These are phyloP conservation scores for Phenganax stokvisi DNA, from an alignment of 92 coral and sea anemone species.

Conservation along the genomic window DNA sequence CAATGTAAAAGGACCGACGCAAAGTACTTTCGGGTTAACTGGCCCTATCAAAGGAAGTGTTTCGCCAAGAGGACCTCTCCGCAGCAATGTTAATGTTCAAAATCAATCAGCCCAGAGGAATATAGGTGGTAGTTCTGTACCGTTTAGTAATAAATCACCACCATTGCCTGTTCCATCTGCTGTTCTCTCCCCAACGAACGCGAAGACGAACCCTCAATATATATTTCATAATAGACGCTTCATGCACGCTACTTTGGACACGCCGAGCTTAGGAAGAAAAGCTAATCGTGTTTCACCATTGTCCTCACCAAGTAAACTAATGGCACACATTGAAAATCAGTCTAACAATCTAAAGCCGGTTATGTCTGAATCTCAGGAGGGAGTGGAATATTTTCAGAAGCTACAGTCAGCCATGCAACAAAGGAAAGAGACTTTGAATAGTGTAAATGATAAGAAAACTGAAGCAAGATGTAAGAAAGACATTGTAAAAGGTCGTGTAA, in stretches of 20 bases:
- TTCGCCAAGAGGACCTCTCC: too few relatives aligned
- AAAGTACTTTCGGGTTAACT: too few relatives aligned
- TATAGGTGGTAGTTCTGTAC: background rate
- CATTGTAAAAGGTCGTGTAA: constrained; percentile 7
- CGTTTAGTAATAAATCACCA: background rate
- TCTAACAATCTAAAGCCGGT: constrained; percentile 48
- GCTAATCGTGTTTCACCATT: constrained; percentile 52
- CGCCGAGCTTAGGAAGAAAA: constrained; percentile 16
- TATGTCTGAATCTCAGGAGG: constrained; percentile 18
- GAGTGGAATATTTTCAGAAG: constrained; percentile 16
- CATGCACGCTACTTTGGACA: constrained; percentile 34
- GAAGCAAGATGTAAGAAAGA: constrained; percentile 7
- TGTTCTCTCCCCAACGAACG: constrained; percentile 18
- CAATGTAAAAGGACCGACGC: too few relatives aligned
- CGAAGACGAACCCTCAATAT: constrained; percentile 22
- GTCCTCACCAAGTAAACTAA: constrained; percentile 58
- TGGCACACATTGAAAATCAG: constrained; percentile 53
- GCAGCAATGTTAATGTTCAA: too few relatives aligned
- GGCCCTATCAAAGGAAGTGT: too few relatives aligned
- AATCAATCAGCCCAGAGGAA: background rate
- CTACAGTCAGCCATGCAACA: background rate
- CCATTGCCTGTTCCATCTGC: constrained; percentile 1
- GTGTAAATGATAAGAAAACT: constrained; percentile 10
- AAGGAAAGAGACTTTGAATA: background rate
- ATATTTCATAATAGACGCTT: constrained; percentile 28